phyloP scores from a whole-genome alignment of 2,113 vertebrate species.

The Sorex fumeus region DNA sequence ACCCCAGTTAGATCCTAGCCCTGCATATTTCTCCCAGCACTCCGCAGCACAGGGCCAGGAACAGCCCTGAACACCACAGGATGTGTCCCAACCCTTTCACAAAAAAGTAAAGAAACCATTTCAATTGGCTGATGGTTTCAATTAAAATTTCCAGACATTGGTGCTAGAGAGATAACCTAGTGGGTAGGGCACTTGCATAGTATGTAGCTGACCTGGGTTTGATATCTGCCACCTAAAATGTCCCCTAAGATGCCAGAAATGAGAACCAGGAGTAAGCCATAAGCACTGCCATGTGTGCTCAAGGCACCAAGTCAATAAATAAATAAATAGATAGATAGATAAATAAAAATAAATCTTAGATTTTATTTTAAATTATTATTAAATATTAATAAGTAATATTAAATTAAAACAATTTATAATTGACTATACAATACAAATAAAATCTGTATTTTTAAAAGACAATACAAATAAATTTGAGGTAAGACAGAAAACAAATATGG shows the following conservation, averaged over 20 bases:
- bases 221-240: neutral
- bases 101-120: too few relatives aligned
- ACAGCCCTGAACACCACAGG: too few relatives aligned
- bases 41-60: too few relatives aligned
- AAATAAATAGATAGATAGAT: too few relatives aligned
- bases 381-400: constrained; percentile 54
- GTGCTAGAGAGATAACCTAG: too few relatives aligned
- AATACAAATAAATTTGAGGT: constrained; percentile 66
- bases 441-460: constrained; percentile 58
- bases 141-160: too few relatives aligned
- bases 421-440: too few relatives aligned
- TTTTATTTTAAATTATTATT: constrained; percentile 67
- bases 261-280: neutral
- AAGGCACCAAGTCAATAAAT: neutral
- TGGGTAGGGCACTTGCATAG: too few relatives aligned
- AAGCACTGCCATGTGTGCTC: neutral
- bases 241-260: neutral
- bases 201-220: neutral
- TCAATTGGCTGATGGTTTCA: too few relatives aligned
- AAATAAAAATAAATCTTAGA: neutral
- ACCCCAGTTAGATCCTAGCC: too few relatives aligned
- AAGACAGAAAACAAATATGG: constrained; percentile 45
- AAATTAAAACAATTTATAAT: constrained; percentile 70
- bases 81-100: too few relatives aligned
- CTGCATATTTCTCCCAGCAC: too few relatives aligned